Base-by-base conservation (phyloP, 2,888 invertebrate species). In the Mesorhabditis belari region DNA sequence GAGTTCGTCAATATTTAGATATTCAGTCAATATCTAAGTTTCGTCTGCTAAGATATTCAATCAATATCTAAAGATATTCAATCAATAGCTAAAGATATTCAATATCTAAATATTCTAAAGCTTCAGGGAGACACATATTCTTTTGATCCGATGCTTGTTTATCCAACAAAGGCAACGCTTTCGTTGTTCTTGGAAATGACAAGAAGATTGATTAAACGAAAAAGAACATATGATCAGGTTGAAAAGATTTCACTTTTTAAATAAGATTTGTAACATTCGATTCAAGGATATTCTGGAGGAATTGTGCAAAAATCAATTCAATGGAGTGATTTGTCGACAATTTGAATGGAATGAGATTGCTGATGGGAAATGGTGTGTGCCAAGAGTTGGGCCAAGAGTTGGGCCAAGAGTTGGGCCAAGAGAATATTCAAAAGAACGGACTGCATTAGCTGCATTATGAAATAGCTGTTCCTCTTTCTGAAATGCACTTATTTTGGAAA, bases 141-240 rank as follows among this genome's bases (percentile, higher is more conserved):
- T 3, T 79, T 78, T 58, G 70, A 75, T 55, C 79, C 79, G 5
- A 74, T 79, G 76, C 19, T 79, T 24, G 73, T 74, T 6, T 62
- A 60, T 9, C 62, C 75, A 5, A 76, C 75, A 0, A 66, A 70
- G 59, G 74, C 63, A 12, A 65, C 69, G 28, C 63, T 62, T 25
- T 44, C 57, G 19, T 63, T 75, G 9, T 63, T 77, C 49, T 57
- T 64, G 23, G 74, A 75, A 35, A 67, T 78, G 64, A 61, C 55
- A n/a, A 56, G 55, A 21, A 44, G 59, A 19, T 58, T 78, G 62
- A 60, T 66, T 28, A 59, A 52, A 4, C 62, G 75, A 52, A 27
- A 55, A n/a, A 65, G 57, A 12, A 29, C 62, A 6, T 73, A 69
- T 59, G 74, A 74, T 65, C 72, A 74, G 69, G 74, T 74, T 35